Evolutionary conservation across 2,888 invertebrate species (phyloP).

Genomic region (Nomada flava): DNA sequence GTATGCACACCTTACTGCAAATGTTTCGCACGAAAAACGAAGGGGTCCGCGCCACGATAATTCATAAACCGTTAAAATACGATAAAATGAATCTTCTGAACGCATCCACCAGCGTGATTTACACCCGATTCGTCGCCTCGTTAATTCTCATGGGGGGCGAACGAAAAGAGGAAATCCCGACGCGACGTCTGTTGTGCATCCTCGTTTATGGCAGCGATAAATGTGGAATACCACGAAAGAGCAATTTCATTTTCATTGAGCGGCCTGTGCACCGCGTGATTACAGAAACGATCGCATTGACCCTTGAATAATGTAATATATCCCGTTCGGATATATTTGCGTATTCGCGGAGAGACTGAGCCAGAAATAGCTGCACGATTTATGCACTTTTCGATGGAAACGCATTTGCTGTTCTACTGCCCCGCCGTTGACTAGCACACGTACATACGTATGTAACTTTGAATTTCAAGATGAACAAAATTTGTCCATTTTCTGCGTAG

Average conservation of each 20-base stretch:
- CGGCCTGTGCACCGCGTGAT: conserved; percentile 31
- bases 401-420: not conserved
- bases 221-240: conserved; percentile 57
- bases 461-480: not conserved
- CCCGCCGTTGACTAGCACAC: conserved; percentile 15
- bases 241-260: conserved; percentile 40
- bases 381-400: conserved; percentile 33
- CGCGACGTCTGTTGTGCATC: conserved; percentile 16
- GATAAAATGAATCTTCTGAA: conserved; percentile 4
- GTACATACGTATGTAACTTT: not conserved
- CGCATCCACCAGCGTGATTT: conserved; percentile 24
- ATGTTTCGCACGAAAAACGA: too few species aligned
- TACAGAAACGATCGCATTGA: conserved; percentile 60
- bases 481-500: not conserved
- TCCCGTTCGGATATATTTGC: conserved; percentile 38
- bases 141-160: conserved; percentile 27
- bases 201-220: conserved; percentile 58
- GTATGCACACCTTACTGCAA: too few species aligned
- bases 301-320: conserved; percentile 59
- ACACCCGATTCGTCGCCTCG: conserved; percentile 34
- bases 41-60: too few species aligned
- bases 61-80: not conserved
- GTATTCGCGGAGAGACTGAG: conserved; percentile 21
- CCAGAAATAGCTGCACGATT: conserved; percentile 47
- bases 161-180: not conserved